phyloP scores from a whole-genome alignment of 2,888 invertebrate genomes.

The Drosophila phalerata region DNA sequence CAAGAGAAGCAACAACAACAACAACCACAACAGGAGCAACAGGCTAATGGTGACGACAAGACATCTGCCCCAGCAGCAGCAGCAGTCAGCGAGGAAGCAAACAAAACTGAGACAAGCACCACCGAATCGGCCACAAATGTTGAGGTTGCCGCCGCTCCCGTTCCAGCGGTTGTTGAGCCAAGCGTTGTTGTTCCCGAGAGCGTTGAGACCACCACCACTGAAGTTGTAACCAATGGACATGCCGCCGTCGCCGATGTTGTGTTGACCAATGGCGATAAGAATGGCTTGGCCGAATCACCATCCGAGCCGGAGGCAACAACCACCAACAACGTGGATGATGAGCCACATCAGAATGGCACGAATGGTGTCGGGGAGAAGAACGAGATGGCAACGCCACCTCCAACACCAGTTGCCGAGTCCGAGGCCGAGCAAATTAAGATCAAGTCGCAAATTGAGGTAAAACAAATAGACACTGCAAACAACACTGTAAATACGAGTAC shows the following conservation, averaged over 20 bases:
- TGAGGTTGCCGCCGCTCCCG: constrained; percentile 32
- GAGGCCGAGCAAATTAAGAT: constrained; percentile 74
- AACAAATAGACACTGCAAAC: constrained; percentile 65
- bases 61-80: constrained; percentile 51
- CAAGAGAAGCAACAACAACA: constrained; percentile 49
- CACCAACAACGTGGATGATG: constrained; percentile 55
- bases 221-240: constrained; percentile 75
- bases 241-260: constrained; percentile 43
- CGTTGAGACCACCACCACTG: constrained; percentile 27
- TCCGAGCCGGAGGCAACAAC: constrained; percentile 60
- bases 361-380: constrained; percentile 61
- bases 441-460: constrained; percentile 84
- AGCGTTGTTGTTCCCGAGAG: constrained; percentile 49
- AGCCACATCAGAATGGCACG: constrained; percentile 75
- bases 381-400: constrained; percentile 69
- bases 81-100: constrained; percentile 55
- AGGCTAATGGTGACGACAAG: constrained; percentile 70
- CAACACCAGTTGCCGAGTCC: constrained; percentile 72
- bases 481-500: constrained; percentile 76
- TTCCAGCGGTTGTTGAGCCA: constrained; percentile 51
- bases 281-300: constrained; percentile 68
- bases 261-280: constrained; percentile 79
- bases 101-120: constrained; percentile 56
- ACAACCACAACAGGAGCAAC: constrained; percentile 36
- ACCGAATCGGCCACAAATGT: constrained; percentile 49